Conservation (phyloP, 2,888 invertebrate genomes). For the Trissoscelio sp. region DNA sequence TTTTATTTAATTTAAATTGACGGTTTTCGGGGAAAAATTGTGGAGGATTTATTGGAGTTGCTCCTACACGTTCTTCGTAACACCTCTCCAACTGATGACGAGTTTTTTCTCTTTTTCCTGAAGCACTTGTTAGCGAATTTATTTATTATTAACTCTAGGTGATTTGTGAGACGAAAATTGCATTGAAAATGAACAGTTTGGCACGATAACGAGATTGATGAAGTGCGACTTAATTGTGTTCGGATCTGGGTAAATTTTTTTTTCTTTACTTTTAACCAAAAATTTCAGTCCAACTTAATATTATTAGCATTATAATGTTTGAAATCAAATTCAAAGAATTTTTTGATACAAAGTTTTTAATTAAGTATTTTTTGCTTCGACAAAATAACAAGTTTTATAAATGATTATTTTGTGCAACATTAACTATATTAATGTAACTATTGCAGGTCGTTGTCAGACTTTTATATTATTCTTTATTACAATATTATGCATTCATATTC, state of each 20-base stretch:
- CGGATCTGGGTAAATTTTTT: conserved; percentile 21
- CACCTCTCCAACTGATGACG: conserved; percentile 78
- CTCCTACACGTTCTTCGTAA: conserved; percentile 63
- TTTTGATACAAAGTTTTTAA: no score
- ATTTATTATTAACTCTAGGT: neutral
- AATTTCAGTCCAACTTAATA: no score
- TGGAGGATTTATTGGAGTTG: conserved; percentile 20
- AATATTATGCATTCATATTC: neutral
- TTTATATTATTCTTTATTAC: conserved; percentile 9
- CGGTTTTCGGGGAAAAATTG: neutral
- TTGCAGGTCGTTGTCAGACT: neutral
- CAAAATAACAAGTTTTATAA: no score
- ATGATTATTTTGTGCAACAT: neutral
- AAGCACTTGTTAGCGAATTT: conserved; percentile 17
- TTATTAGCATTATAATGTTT: no score
- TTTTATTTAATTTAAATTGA: conserved; percentile 14
- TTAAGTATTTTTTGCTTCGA: no score
- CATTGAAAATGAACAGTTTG: conserved; percentile 4
- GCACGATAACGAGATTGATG: neutral
- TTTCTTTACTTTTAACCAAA: neutral
- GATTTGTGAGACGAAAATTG: conserved; percentile 10
- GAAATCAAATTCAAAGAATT: neutral
- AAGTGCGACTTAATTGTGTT: neutral
- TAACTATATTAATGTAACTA: conserved; percentile 1
- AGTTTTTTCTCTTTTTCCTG: conserved; percentile 54